Base-by-base conservation (phyloP, 2,797 vertebrate species). In the Spondyliosoma cantharus region DNA sequence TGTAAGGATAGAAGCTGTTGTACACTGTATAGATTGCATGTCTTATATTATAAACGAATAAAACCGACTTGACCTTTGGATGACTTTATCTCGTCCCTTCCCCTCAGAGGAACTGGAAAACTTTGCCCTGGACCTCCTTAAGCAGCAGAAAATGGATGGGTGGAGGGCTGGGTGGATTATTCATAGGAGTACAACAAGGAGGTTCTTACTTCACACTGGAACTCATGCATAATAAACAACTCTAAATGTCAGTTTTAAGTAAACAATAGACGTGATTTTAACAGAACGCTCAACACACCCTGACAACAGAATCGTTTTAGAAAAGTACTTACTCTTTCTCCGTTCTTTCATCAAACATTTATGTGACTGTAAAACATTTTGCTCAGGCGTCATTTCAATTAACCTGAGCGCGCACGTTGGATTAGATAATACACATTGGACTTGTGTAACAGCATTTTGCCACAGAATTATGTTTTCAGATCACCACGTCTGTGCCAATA, bases 251-350 rank as follows among this genome's bases (percentile, higher is more conserved):
- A 59, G 32, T 54, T 59, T 73, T 29, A 22, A 56, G n/a, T 48
- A 13, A 77, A 80, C 61, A 81, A 58, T 65, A 65, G 46, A 62
- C 32, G 27, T 60, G 32, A 24, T 67, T 85, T 79, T 53, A 46
- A 65, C n/a, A 17, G 49, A 14, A 20, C 3, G 9, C 20, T 27
- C 11, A 45, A 71, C 0, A 32, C 50, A 78, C 29, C 15, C 27
- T 56, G 62, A 48, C 45, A 59, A 25, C 20, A 49, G 27, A 53
- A 32, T 32, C 59, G 45, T 45, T 75, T 25, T 11, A 3, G 45
- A 3, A 64, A 49, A 63, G 54, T 22, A 65, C 12, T 49, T 16
- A 56, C 58, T 9, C 0, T 61, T 66, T n/a, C 12, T 63, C 25
- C 7, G 2, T 68, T 49, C 14, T 58, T 67, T 63, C 14, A 57